Base-by-base conservation (phyloP, 1,140 invertebrate genomes). In the Leptoteleia sp. region DNA sequence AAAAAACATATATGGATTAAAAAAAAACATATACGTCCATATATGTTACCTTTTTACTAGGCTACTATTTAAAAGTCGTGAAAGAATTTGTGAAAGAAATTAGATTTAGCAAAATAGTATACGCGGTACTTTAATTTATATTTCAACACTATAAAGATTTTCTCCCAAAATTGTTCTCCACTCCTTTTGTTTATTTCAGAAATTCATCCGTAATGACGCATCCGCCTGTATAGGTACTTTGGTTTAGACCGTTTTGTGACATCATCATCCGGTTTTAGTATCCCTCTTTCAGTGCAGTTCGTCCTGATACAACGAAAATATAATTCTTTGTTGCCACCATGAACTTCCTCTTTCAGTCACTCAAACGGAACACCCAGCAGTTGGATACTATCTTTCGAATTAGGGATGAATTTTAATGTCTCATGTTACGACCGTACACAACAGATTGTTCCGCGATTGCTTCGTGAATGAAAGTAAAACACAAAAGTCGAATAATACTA, bases 181-280 rank as follows among this genome's bases (percentile, higher is more conserved):
- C 43, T 22, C 31, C 42, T 50, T 48, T 55, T 31, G 8, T 71
- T 61, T 59, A 19, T 42, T 62, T 54, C 38, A 37, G 35, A 67
- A 61, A 75, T 65, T 65, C 61, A 75, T 75, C 35, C 40, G 16
- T 52, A 37, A 65, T 75, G 72, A 76, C 52, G 70, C 70, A 75
- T 59, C 50, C 35, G 52, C 40, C 42, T 52, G 15, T 61, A 40
- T 16, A 42, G 29, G 16, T 33, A 54, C 38, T 76, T 62, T 3
- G 22, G 54, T 67, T 68, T 76, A 68, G 62, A 62, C 31, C 43
- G 19, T 47, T 61, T 67, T 67, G 52, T 76, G 71, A 67, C 71
- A 67, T 76, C 71, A 76, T 40, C 61, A 19, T 65, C 71, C 52
- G 59, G 68, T 62, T 72, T 72, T 55, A 55, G 40, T 75, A 59